Percentiles rank a stretch among this genome's conserved stretches.
Evolutionary conservation across 1,140 invertebrate genomes (phyloP).

Genomic region (Pentalonia nigronervosa): DNA sequence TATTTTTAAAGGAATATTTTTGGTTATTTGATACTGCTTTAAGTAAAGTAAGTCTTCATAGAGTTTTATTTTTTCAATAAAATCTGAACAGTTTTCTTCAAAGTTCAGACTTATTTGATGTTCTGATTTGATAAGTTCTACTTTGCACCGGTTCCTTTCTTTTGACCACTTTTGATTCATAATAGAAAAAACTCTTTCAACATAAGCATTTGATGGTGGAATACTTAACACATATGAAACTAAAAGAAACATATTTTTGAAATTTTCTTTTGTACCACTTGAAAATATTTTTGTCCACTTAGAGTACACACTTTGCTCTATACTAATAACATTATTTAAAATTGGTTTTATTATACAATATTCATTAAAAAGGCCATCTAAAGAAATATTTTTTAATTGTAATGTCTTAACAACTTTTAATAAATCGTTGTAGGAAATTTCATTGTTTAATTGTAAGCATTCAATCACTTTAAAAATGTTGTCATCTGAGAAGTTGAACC

Average conservation of each 20-base stretch:
- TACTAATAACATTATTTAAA: no score
- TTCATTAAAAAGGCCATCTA: slow-evolving; percentile 33
- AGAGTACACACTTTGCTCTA: no score
- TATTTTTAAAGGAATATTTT: slow-evolving; percentile 23
- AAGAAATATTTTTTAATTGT: slow-evolving; percentile 19
- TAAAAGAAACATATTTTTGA: slow-evolving; percentile 1
- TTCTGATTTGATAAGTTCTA: slow-evolving; percentile 10
- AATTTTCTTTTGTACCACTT: no score
- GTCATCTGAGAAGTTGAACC: background rate
- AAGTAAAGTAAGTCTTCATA: background rate
- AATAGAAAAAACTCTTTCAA: background rate
- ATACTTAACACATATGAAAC: slow-evolving; percentile 17
- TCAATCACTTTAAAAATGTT: no score
- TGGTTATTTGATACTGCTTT: background rate
- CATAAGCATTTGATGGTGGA: slow-evolving; percentile 15
- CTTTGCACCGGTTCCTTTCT: no score
- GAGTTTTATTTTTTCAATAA: background rate
- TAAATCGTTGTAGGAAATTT: background rate
- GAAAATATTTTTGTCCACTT: no score
- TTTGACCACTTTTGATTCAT: no score
- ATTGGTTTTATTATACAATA: slow-evolving; percentile 31
- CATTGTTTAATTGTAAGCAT: no score
- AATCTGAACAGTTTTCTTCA: slow-evolving; percentile 9
- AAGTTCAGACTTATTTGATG: slow-evolving; percentile 5
- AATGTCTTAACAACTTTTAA: slow-evolving; percentile 5